phyloP scores from a whole-genome alignment of 2,113 vertebrate species.

The Narcine bancroftii region DNA sequence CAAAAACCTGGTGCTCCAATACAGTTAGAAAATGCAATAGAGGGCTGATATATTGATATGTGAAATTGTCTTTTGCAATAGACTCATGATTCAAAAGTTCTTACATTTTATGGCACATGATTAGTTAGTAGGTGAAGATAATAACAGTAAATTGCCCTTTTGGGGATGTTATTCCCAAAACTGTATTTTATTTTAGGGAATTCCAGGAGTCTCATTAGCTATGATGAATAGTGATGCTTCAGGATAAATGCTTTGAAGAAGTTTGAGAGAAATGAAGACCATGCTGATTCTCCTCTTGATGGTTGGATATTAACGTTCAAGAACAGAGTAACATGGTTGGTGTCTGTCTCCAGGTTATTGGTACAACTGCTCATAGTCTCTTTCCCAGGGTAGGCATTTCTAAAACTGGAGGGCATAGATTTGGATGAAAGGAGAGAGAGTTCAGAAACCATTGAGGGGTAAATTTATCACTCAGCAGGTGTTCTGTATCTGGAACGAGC shows the following conservation, averaged over 20 bases:
- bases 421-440: too few species aligned
- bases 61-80: background rate
- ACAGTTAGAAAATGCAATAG: background rate
- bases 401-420: too few species aligned
- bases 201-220: background rate
- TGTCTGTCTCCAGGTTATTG: too few species aligned
- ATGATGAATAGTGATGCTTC: background rate
- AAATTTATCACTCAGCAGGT: too few species aligned
- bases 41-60: background rate
- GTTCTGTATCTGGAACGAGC: too few species aligned
- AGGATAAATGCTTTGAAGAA: background rate
- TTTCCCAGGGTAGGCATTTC: too few species aligned
- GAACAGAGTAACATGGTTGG: too few species aligned
- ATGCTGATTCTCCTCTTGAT: too few species aligned
- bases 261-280: too few species aligned
- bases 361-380: too few species aligned
- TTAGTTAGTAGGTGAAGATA: background rate
- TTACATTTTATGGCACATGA: background rate
- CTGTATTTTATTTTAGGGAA: background rate
- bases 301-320: too few species aligned
- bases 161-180: background rate
- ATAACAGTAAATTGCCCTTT: background rate
- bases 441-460: too few species aligned
- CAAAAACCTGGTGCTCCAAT: background rate
- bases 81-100: background rate